Evolutionary conservation across 2,113 vertebrate species (phyloP).

Genomic region (Lycaon pictus): DNA sequence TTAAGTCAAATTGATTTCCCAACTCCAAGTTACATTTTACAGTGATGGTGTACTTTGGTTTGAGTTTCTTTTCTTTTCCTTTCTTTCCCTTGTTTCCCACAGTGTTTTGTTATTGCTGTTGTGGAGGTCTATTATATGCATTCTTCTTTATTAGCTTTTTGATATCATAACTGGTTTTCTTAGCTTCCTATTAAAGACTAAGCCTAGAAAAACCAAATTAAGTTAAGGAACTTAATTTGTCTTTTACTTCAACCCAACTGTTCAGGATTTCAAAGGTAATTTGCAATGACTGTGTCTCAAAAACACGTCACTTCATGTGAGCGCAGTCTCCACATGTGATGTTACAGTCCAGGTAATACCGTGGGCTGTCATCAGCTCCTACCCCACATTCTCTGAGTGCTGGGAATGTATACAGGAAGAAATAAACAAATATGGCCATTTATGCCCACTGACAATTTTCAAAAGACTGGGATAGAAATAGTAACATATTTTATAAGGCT

Average conservation of each 20-base stretch:
- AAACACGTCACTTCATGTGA: background rate
- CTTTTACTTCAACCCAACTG: constrained; percentile 24
- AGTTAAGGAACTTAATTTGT: constrained; percentile 9
- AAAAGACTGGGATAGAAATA: background rate
- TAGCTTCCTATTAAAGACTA: background rate
- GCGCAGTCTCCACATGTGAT: background rate
- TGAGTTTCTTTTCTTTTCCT: background rate
- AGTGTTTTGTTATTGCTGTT: background rate
- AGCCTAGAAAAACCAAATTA: no score
- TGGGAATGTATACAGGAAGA: background rate
- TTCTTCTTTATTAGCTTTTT: constrained; percentile 10
- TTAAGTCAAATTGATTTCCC: constrained; percentile 43
- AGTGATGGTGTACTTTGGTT: background rate
- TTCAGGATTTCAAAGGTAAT: constrained; percentile 27
- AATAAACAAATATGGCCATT: background rate
- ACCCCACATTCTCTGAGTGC: background rate
- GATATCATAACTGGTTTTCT: background rate
- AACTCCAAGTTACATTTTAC: constrained; percentile 56
- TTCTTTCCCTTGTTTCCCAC: background rate
- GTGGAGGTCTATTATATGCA: background rate
- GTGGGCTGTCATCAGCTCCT: background rate
- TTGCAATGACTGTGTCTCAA: background rate
- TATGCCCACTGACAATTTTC: background rate
- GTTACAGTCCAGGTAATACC: background rate
- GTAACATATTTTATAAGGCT: constrained; percentile 51